These are phyloP conservation scores for Busseola fusca DNA, from an alignment of 2,888 invertebrate genomes.

Conservation along the genomic window DNA sequence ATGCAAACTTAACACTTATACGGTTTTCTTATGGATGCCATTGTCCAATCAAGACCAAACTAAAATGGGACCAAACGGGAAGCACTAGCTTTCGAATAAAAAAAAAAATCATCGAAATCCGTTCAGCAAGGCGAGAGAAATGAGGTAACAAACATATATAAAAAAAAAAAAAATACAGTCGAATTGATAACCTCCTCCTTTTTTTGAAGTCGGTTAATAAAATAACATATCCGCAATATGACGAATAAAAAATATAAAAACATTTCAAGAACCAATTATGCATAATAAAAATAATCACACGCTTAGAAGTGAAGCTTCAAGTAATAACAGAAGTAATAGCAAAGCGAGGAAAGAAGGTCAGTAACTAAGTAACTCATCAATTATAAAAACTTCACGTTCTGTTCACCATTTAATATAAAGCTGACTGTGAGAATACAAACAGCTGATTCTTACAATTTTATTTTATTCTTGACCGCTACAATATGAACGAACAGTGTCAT, in stretches of 20 bases:
- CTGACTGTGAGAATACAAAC: conserved; percentile 28
- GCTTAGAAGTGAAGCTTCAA: conserved; percentile 2
- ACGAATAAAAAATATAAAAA: not conserved
- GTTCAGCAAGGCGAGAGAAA: too few species aligned
- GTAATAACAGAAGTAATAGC: conserved; percentile 26
- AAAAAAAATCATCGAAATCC: too few species aligned
- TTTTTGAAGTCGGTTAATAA: too few species aligned
- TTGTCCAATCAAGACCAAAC: too few species aligned
- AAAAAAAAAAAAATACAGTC: not conserved
- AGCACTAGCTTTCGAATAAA: too few species aligned
- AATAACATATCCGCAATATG: conserved; percentile 1
- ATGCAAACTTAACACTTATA: too few species aligned
- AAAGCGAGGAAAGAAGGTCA: conserved; percentile 34
- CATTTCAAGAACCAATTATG: conserved; percentile 12
- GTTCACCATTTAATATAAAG: conserved; percentile 31
- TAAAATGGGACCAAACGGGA: too few species aligned
- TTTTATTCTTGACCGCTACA: conserved; percentile 35
- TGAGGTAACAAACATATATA: too few species aligned
- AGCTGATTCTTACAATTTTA: conserved; percentile 37
- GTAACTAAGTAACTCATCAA: conserved; percentile 25
- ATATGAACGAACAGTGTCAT: conserved; percentile 1
- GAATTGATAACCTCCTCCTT: not conserved
- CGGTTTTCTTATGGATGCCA: too few species aligned
- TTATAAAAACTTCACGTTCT: conserved; percentile 20
- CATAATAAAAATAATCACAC: conserved; percentile 22